A percentile compares a stretch with the other conserved stretches of the same genome.
Conservation (phyloP, 2,888 invertebrate species). For the Tetranychus piercei region DNA sequence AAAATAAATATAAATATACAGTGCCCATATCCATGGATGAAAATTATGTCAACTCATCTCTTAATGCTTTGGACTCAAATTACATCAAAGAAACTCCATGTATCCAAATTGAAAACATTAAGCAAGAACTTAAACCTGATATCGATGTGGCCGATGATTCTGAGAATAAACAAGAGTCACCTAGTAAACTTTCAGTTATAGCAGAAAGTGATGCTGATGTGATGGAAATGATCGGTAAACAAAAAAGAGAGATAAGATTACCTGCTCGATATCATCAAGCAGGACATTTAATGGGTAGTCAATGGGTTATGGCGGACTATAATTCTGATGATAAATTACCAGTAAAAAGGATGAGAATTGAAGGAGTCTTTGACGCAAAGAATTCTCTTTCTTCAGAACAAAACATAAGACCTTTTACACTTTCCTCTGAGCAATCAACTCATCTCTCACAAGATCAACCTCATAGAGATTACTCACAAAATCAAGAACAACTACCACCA, state of each 20-base stretch:
- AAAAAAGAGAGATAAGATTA: conserved; percentile 24
- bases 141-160: not conserved
- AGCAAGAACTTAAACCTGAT: not conserved
- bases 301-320: conserved; percentile 24
- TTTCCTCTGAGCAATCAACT: not conserved
- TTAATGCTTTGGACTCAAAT: not conserved
- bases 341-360: conserved; percentile 7
- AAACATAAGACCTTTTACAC: not conserved
- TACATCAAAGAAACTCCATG: not conserved
- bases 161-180: not conserved
- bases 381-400: not conserved
- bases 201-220: conserved; percentile 11
- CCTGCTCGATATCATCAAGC: conserved; percentile 25
- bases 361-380: not conserved
- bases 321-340: conserved; percentile 16
- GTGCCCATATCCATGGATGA: not conserved
- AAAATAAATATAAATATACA: not conserved
- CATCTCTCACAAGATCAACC: not conserved
- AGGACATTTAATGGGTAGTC: conserved; percentile 22
- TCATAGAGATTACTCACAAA: not conserved
- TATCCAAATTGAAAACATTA: not conserved
- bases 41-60: not conserved
- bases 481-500: not conserved
- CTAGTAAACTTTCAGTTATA: not conserved
- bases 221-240: conserved; percentile 8